phyloP scores from a whole-genome alignment of 2,888 invertebrate genomes.

The Cynaeus angustus region DNA sequence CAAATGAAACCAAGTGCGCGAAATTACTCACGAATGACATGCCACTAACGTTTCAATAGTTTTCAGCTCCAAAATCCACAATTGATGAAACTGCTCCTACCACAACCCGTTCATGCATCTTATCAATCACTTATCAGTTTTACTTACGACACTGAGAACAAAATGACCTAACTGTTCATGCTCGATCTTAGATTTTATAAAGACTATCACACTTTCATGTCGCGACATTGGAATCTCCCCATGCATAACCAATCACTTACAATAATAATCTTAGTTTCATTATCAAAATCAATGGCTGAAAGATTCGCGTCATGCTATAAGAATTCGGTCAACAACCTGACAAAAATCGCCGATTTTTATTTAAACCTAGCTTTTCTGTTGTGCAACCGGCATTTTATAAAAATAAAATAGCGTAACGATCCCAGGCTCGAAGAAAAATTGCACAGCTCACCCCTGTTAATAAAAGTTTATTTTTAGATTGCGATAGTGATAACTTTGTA shows the following conservation, averaged over 20 bases:
- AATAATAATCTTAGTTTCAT: constrained; percentile 5
- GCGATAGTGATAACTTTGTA: too few species aligned
- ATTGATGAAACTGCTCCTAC: not conserved
- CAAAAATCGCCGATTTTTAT: not conserved
- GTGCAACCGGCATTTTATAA: not conserved
- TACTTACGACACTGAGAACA: constrained; percentile 15
- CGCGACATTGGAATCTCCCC: constrained; percentile 7
- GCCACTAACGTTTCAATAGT: constrained; percentile 30
- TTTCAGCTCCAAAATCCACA: constrained; percentile 23
- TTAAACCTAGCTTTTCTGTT: not conserved
- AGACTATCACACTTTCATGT: constrained; percentile 5
- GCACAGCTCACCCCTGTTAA: too few species aligned
- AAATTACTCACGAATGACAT: constrained; percentile 29
- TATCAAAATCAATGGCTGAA: constrained; percentile 12
- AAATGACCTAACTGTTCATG: constrained; percentile 12
- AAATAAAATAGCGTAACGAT: not conserved
- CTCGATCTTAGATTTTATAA: not conserved
- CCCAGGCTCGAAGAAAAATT: not conserved
- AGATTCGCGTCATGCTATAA: not conserved
- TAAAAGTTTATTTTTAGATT: too few species aligned
- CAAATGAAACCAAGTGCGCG: constrained; percentile 22
- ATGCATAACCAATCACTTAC: constrained; percentile 7
- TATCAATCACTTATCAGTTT: not conserved
- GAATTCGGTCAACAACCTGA: constrained; percentile 10
- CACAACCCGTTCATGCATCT: constrained; percentile 2